Conservation (phyloP, 2,888 invertebrate species). For the Leucania comma region DNA sequence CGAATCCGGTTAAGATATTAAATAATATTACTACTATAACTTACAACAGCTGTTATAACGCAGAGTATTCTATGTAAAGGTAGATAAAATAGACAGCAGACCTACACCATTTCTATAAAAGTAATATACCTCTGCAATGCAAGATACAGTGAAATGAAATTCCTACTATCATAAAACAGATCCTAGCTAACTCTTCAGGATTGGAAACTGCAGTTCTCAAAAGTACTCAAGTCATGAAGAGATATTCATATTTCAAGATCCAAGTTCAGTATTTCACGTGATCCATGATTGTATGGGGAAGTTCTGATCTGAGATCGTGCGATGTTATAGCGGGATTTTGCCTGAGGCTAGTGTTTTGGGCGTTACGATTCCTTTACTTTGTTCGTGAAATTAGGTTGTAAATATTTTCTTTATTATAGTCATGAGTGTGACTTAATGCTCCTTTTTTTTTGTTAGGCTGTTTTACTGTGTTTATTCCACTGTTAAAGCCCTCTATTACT, state of each 20-base stretch:
- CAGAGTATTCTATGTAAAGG: conserved; percentile 7
- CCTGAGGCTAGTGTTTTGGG: conserved; percentile 31
- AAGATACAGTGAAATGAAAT: conserved; percentile 39
- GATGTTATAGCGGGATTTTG: conserved; percentile 37
- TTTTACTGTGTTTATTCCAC: no score
- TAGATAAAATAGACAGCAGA: conserved; percentile 8
- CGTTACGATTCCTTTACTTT: conserved; percentile 9
- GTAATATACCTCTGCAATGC: conserved; percentile 18
- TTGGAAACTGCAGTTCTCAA: conserved; percentile 14
- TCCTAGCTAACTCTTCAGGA: conserved; percentile 20
- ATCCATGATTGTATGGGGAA: conserved; percentile 44
- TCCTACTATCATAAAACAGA: conserved; percentile 32
- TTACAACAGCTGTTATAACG: conserved; percentile 51
- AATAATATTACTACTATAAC: conserved; percentile 49
- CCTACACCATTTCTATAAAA: background rate
- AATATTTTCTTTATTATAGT: conserved; percentile 27
- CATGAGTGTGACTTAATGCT: no score
- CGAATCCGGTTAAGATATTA: conserved; percentile 22
- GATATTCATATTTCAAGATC: conserved; percentile 48
- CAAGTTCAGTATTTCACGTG: conserved; percentile 41
- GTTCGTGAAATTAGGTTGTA: conserved; percentile 10
- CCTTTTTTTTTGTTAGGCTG: no score
- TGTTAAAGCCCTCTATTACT: no score
- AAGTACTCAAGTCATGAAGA: conserved; percentile 33
- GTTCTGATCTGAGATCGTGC: conserved; percentile 41